Evolutionary conservation across 2,888 invertebrate genomes (phyloP).

Genomic region (Amiota mariae): DNA sequence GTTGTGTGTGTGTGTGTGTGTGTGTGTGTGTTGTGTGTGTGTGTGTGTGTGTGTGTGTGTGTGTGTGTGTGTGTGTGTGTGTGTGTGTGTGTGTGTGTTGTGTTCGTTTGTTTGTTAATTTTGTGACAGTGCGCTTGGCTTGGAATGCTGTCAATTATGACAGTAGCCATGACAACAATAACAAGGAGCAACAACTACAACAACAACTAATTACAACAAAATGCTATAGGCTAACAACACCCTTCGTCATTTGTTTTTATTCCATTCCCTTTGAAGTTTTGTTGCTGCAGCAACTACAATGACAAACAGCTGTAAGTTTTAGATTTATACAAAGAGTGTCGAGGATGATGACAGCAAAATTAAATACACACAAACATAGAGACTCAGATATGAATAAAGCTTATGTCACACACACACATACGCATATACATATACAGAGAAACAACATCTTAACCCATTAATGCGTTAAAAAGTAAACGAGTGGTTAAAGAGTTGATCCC

Average conservation of each 20-base stretch:
- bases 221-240: neutral
- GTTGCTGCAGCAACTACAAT: neutral
- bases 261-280: neutral
- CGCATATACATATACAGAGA: slow-evolving; percentile 48
- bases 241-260: too few species aligned
- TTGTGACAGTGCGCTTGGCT: too few species aligned
- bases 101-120: too few species aligned
- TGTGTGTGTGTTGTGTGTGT: neutral
- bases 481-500: slow-evolving; percentile 55
- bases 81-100: neutral
- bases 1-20: too few species aligned
- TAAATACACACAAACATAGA: neutral
- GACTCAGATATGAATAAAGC: neutral
- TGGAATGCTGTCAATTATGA: slow-evolving; percentile 20
- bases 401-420: neutral
- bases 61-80: neutral
- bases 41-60: neutral
- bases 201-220: slow-evolving; percentile 9
- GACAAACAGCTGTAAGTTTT: slow-evolving; percentile 8
- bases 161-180: slow-evolving; percentile 9
- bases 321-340: neutral
- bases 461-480: slow-evolving; percentile 66
- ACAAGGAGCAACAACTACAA: neutral
- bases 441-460: slow-evolving; percentile 61
- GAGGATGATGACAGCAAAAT: slow-evolving; percentile 11